A percentile compares a stretch with the other conserved stretches of the same genome.
Conservation (phyloP, 2,888 invertebrate genomes). For the Julus scanicus region DNA sequence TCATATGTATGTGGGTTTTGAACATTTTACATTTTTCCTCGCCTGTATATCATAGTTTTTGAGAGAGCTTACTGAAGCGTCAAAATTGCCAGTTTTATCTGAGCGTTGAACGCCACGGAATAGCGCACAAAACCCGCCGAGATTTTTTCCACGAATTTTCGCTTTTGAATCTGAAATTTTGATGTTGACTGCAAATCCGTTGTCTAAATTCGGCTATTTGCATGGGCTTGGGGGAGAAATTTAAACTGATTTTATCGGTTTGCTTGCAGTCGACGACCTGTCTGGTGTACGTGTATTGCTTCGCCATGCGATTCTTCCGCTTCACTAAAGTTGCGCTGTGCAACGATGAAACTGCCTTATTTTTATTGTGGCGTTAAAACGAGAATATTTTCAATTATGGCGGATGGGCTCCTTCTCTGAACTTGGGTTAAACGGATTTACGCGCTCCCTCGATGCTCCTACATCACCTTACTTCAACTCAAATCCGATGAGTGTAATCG, state of each 20-base stretch:
- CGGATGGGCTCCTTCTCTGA: background rate
- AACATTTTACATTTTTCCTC: background rate
- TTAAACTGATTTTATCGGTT: background rate
- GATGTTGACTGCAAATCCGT: constrained; percentile 2
- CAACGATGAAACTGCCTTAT: background rate
- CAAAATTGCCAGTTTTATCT: constrained; percentile 22
- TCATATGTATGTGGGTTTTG: background rate
- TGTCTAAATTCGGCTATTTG: constrained; percentile 16
- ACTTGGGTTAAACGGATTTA: background rate
- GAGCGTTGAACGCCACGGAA: background rate
- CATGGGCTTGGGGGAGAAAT: constrained; percentile 39
- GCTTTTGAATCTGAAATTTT: background rate
- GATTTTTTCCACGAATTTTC: background rate
- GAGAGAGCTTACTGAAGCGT: background rate
- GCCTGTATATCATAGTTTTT: background rate
- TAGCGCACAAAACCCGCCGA: background rate
- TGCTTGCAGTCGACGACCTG: background rate
- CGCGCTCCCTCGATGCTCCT: background rate
- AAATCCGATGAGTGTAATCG: constrained; percentile 5
- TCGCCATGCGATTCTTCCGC: background rate
- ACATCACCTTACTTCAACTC: background rate
- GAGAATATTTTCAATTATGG: constrained; percentile 25
- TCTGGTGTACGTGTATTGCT: background rate
- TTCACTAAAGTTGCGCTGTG: constrained; percentile 1
- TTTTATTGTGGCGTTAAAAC: constrained; percentile 36